phyloP scores from a whole-genome alignment of 2,797 vertebrate genomes.

The Epinephelus malabaricus region DNA sequence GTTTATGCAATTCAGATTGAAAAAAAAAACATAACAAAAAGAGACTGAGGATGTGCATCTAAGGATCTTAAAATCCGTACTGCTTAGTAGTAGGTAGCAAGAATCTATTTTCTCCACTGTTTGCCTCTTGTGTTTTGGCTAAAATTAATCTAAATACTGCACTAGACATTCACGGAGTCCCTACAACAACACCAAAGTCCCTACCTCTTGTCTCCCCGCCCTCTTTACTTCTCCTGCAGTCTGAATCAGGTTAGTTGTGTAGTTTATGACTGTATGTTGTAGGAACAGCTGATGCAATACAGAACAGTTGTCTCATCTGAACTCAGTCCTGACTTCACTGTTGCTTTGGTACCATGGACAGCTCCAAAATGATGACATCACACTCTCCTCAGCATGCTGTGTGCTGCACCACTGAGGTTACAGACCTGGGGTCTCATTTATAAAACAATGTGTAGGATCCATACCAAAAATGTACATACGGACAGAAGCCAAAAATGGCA shows the following conservation, averaged over 20 bases:
- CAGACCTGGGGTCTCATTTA: too few relatives aligned
- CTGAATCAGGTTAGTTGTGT: neutral
- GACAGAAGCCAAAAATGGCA: too few relatives aligned
- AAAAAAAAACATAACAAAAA: too few relatives aligned
- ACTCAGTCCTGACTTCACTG: neutral
- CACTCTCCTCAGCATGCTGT: neutral
- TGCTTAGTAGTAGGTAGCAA: too few relatives aligned
- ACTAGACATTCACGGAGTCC: neutral
- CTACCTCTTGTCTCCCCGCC: neutral
- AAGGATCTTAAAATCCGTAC: too few relatives aligned
- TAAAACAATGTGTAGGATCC: too few relatives aligned
- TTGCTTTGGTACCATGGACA: slow-evolving; percentile 41
- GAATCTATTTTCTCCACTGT: neutral
- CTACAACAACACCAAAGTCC: slow-evolving; percentile 15
- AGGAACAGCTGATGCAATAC: neutral
- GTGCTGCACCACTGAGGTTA: neutral
- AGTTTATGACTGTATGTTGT: neutral
- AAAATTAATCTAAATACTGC: neutral
- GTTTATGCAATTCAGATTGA: too few relatives aligned
- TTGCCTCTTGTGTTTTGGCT: neutral
- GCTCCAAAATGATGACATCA: neutral
- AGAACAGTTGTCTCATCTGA: neutral
- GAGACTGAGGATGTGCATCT: too few relatives aligned
- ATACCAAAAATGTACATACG: too few relatives aligned
- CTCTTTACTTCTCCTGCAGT: neutral